Conservation (phyloP, 2,888 invertebrate genomes). For the Horisme vitalbata region DNA sequence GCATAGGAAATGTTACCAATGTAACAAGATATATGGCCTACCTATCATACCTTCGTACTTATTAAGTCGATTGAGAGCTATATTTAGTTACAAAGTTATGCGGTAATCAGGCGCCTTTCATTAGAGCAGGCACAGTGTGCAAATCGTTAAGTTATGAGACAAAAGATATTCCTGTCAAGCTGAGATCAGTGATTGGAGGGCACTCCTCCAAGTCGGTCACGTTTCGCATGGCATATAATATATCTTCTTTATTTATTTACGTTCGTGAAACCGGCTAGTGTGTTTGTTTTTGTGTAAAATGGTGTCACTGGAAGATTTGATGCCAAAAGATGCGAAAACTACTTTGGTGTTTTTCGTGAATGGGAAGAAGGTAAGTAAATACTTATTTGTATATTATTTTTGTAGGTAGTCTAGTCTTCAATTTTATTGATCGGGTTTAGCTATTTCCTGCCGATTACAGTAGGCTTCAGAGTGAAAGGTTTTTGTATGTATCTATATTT, state of each 20-base stretch:
- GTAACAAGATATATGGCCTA: no score
- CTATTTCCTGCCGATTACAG: no score
- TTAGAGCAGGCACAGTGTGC: neutral
- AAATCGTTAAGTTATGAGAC: neutral
- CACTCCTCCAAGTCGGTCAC: conserved; percentile 31
- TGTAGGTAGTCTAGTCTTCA: no score
- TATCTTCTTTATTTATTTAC: conserved; percentile 1
- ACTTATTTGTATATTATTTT: neutral
- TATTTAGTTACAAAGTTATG: no score
- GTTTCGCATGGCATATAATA: conserved; percentile 3
- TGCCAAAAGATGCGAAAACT: conserved; percentile 52
- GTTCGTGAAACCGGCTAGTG: conserved; percentile 18
- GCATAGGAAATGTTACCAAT: no score
- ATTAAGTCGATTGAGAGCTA: no score
- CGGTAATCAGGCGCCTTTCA: neutral
- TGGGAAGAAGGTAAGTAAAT: conserved; percentile 81
- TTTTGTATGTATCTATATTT: no score
- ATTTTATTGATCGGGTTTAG: no score
- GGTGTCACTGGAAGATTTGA: conserved; percentile 37
- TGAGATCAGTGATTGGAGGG: conserved; percentile 33
- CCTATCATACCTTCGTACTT: no score
- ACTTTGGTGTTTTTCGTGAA: conserved; percentile 84
- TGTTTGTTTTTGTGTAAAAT: conserved; percentile 8
- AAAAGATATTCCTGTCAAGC: neutral
- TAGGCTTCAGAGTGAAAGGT: no score